Conservation (phyloP, 1,140 invertebrate species). For the Samia ricini region DNA sequence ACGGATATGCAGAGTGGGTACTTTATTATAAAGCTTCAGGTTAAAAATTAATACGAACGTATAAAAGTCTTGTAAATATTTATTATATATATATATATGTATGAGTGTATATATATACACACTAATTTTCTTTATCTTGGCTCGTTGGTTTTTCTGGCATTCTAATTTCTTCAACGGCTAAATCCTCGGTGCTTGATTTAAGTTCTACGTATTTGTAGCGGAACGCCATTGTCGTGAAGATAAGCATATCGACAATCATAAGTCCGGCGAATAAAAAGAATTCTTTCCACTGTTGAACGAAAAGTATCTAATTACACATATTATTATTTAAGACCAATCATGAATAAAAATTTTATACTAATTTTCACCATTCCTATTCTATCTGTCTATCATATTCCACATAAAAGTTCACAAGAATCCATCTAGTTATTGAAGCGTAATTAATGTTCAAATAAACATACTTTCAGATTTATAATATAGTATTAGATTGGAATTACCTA, state of each 20-base stretch:
- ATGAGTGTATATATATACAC: constrained; percentile 5
- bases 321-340: not conserved
- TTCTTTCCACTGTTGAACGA: constrained; percentile 84
- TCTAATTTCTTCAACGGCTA: constrained; percentile 52
- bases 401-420: no score
- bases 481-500: no score
- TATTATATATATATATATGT: no score
- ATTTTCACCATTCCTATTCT: not conserved
- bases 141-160: constrained; percentile 28
- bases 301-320: no score
- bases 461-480: no score
- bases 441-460: no score
- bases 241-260: constrained; percentile 89
- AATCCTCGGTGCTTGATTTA: constrained; percentile 48
- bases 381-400: no score
- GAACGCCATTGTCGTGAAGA: constrained; percentile 88
- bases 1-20: not conserved
- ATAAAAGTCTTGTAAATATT: not conserved
- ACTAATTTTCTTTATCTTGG: constrained; percentile 17
- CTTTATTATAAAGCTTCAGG: not conserved
- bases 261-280: constrained; percentile 93
- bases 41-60: not conserved
- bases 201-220: constrained; percentile 82
- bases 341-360: not conserved
- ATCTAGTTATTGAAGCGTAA: no score